phyloP scores from a whole-genome alignment of 2,888 invertebrate genomes.

The Ellobium chinense region DNA sequence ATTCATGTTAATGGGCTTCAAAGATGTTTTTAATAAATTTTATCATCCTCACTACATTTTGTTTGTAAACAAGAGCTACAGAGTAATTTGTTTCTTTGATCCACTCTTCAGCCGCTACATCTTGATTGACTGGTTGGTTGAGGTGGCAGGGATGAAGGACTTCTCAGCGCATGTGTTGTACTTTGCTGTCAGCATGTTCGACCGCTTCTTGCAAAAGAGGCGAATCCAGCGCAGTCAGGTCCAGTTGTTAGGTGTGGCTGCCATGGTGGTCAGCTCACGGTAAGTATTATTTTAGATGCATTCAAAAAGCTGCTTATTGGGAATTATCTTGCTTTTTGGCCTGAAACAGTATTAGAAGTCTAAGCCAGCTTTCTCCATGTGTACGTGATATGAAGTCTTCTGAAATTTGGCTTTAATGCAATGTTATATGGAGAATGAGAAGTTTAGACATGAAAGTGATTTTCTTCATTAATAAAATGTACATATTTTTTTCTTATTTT shows the following conservation, averaged over 20 bases:
- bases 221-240: conserved; percentile 68
- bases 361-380: too few relatives aligned
- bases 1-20: neutral
- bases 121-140: conserved; percentile 78
- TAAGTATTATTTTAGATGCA: conserved; percentile 51
- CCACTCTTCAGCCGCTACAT: conserved; percentile 68
- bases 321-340: too few relatives aligned
- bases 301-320: too few relatives aligned
- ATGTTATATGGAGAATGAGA: too few relatives aligned
- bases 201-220: conserved; percentile 70
- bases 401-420: too few relatives aligned
- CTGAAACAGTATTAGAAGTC: too few relatives aligned
- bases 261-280: conserved; percentile 77
- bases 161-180: conserved; percentile 74
- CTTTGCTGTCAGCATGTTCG: conserved; percentile 74
- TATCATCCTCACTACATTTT: neutral
- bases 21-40: too few relatives aligned
- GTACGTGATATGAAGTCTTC: too few relatives aligned
- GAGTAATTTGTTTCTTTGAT: too few relatives aligned
- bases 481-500: too few relatives aligned
- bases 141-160: conserved; percentile 77
- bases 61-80: neutral
- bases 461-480: too few relatives aligned
- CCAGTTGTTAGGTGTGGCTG: conserved; percentile 76
- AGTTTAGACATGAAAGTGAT: too few relatives aligned